Evolutionary conservation across 1,140 invertebrate species (phyloP).

Genomic region (Lasioglossum baleicum): DNA sequence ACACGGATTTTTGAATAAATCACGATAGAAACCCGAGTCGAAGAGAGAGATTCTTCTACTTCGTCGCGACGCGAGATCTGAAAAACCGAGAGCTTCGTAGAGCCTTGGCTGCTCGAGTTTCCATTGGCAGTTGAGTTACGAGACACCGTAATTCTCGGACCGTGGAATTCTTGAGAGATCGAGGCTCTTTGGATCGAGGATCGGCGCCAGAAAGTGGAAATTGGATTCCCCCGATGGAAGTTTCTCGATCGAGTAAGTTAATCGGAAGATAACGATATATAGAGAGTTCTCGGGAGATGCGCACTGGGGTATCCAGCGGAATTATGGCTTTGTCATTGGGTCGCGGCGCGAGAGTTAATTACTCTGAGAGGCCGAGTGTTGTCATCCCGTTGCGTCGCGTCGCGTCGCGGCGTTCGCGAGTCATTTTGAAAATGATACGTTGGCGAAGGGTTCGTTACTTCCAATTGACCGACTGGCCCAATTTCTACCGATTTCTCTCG

Average conservation of each 20-base stretch:
- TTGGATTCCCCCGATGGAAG: background rate
- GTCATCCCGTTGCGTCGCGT: background rate
- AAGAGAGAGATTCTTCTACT: no score
- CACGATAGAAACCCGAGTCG: no score
- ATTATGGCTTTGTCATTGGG: background rate
- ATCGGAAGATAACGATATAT: background rate
- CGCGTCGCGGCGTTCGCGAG: background rate
- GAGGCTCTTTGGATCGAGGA: background rate
- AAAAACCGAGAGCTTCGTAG: no score
- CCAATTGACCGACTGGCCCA: conserved; percentile 61
- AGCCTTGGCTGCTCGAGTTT: no score
- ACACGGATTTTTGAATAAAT: no score
- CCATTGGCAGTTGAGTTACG: no score
- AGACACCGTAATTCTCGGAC: background rate
- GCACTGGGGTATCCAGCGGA: background rate
- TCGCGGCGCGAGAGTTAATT: background rate
- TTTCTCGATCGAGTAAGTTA: background rate
- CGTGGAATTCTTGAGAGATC: background rate
- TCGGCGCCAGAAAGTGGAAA: no score
- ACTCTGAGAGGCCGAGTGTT: background rate
- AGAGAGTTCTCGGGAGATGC: no score
- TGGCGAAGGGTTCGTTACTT: conserved; percentile 50
- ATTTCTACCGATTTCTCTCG: conserved; percentile 59
- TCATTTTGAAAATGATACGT: conserved; percentile 51
- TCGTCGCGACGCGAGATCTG: no score